phyloP scores from a whole-genome alignment of 2,113 vertebrate species.

The Sapajus apella region DNA sequence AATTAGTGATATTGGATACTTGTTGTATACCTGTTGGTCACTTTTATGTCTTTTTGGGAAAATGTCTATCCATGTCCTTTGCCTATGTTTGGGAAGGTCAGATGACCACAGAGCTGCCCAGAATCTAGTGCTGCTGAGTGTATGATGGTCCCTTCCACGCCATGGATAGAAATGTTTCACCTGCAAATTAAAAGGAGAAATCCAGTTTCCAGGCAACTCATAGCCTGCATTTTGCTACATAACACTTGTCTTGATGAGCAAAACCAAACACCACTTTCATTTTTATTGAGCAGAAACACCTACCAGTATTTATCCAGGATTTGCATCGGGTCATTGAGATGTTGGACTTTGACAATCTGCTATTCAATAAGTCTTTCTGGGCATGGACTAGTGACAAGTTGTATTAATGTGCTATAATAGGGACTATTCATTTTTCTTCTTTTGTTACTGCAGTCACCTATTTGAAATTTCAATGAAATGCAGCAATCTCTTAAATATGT shows the following conservation, averaged over 20 bases:
- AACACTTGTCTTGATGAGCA: too few relatives aligned
- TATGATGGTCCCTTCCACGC: rapidly evolving
- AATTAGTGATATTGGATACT: not conserved
- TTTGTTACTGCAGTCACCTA: not conserved
- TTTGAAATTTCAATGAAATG: not conserved
- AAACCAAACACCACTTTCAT: not conserved
- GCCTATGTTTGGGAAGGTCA: not conserved
- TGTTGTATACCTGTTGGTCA: not conserved
- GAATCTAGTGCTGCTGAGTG: not conserved
- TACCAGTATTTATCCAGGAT: rapidly evolving
- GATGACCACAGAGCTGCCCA: rapidly evolving
- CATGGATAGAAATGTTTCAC: rapidly evolving
- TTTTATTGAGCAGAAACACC: not conserved
- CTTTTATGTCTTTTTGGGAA: not conserved
- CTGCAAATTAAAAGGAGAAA: not conserved
- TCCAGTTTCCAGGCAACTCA: not conserved
- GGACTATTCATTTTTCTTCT: not conserved
- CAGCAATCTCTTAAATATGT: not conserved
- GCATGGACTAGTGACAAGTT: not conserved
- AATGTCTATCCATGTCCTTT: not conserved
- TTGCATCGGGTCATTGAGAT: rapidly evolving
- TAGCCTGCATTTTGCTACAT: rapidly evolving
- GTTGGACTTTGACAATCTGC: rapidly evolving
- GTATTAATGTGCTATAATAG: too few relatives aligned
- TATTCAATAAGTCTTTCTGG: not conserved